Evolutionary conservation across 2,797 vertebrate genomes (phyloP).

Genomic region (Buceros bicornis): DNA sequence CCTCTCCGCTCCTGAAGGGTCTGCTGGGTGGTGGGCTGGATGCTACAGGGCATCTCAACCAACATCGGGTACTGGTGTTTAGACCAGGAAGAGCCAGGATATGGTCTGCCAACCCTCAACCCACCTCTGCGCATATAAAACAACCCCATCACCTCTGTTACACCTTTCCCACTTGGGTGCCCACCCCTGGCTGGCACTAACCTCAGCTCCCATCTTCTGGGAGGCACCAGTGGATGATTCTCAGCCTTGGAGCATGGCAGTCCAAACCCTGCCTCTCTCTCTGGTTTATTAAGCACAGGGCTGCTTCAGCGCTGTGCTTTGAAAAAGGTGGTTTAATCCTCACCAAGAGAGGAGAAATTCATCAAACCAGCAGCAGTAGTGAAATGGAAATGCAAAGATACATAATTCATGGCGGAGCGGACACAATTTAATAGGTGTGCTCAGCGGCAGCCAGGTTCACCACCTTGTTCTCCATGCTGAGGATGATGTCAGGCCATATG

Average conservation of each 20-base stretch:
- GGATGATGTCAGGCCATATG: not conserved
- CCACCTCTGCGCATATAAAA: fast-evolving
- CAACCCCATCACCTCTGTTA: too few species aligned
- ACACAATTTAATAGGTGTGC: not conserved
- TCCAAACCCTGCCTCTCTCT: not conserved
- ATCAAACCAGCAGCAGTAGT: not conserved
- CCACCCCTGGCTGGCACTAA: fast-evolving
- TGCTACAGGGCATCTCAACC: not conserved
- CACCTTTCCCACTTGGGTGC: too few species aligned
- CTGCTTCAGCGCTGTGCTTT: not conserved
- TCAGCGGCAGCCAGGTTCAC: not conserved
- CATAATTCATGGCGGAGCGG: slow-evolving; percentile 30
- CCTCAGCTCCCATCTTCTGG: not conserved
- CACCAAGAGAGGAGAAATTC: slow-evolving; percentile 6
- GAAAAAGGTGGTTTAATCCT: slow-evolving; percentile 15
- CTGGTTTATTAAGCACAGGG: not conserved
- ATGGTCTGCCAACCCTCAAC: not conserved
- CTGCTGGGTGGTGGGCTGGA: not conserved
- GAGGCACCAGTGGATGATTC: not conserved
- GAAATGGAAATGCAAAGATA: slow-evolving; percentile 12
- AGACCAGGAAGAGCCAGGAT: not conserved
- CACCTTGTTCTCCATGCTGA: not conserved
- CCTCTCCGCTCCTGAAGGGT: not conserved
- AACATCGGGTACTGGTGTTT: not conserved
- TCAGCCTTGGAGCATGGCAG: not conserved